These are phyloP conservation scores for Muntiacus reevesi DNA, from an alignment of 2,113 vertebrate species.

Conservation along the genomic window DNA sequence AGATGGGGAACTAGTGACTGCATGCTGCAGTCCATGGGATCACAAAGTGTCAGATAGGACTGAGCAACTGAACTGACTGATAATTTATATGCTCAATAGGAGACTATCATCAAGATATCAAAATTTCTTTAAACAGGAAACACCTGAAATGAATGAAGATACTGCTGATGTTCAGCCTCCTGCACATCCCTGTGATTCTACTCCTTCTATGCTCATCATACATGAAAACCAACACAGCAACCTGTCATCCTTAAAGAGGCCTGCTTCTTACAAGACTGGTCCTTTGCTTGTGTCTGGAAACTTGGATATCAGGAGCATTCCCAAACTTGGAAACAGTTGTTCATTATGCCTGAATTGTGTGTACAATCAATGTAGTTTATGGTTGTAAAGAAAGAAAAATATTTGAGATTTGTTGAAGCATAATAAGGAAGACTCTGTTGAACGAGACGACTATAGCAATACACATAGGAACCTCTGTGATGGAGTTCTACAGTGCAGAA, in stretches of 20 bases:
- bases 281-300: background rate
- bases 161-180: background rate
- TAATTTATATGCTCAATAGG: background rate
- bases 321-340: background rate
- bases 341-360: background rate
- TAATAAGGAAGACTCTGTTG: background rate
- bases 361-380: fast-evolving
- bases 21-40: background rate
- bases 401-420: background rate
- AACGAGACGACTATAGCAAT: background rate
- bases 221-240: background rate
- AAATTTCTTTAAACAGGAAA: background rate
- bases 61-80: background rate
- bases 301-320: background rate
- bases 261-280: background rate
- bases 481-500: background rate
- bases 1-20: background rate
- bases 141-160: background rate
- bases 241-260: background rate
- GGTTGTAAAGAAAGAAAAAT: background rate
- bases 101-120: background rate
- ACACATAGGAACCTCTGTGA: fast-evolving
- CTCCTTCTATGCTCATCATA: background rate
- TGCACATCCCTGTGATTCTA: background rate
- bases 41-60: background rate